These are phyloP conservation scores for Spialia ferax DNA, from an alignment of 2,888 invertebrate genomes.

Conservation along the genomic window DNA sequence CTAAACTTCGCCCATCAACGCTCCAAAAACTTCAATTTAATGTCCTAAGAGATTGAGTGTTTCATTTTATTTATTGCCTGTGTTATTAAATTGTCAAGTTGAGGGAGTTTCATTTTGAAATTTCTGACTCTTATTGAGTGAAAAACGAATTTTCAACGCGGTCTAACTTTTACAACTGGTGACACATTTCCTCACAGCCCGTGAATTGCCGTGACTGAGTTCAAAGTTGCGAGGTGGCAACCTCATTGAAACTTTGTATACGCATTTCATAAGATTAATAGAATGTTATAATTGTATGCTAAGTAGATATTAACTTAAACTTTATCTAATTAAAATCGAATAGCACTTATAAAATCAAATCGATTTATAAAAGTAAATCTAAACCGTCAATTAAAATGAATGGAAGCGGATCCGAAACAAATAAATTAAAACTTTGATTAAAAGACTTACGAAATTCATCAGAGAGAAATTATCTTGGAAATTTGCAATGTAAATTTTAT, in stretches of 20 bases:
- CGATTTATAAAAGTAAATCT: conserved; percentile 16
- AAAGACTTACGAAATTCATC: conserved; percentile 67
- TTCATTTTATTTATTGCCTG: conserved; percentile 59
- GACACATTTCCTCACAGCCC: conserved; percentile 37
- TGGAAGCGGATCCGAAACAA: conserved; percentile 43
- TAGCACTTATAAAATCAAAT: background rate
- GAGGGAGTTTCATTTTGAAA: conserved; percentile 15
- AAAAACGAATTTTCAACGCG: conserved; percentile 21
- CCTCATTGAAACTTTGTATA: background rate
- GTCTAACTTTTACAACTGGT: conserved; percentile 42
- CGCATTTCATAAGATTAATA: background rate
- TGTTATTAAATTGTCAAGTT: conserved; percentile 44
- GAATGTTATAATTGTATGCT: background rate
- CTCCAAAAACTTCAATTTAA: conserved; percentile 54
- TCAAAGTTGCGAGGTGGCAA: conserved; percentile 7
- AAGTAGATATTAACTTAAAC: background rate
- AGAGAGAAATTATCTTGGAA: conserved; percentile 66
- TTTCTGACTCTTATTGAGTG: conserved; percentile 26
- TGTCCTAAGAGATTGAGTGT: conserved; percentile 53
- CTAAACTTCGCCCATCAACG: conserved; percentile 65
- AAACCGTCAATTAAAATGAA: conserved; percentile 19
- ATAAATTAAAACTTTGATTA: conserved; percentile 65
- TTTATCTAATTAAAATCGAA: background rate
- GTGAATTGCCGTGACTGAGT: background rate
- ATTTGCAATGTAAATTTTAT: conserved; percentile 76